Conservation (phyloP, 2,797 vertebrate species). For the Oreochromis grahami region DNA sequence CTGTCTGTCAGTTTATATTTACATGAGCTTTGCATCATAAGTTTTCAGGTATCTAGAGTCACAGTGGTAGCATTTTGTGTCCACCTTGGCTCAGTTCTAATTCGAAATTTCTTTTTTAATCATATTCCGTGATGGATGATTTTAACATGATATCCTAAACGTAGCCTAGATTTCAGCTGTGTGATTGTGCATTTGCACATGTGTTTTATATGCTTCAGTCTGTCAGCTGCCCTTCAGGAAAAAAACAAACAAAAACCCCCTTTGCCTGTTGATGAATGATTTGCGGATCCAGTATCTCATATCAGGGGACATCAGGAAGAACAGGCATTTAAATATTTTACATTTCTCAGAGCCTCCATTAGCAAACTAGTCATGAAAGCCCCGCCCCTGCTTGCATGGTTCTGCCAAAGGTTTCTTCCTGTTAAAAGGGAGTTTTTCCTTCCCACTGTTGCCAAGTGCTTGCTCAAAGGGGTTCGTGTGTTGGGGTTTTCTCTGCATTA, state of each 20-base stretch:
- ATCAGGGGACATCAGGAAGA: not conserved
- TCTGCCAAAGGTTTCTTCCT: not conserved
- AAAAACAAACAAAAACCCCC: fast-evolving
- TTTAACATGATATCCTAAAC: not conserved
- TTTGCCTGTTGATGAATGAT: not conserved
- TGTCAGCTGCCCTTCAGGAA: not conserved
- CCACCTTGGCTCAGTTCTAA: not conserved
- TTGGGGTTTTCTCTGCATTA: not conserved
- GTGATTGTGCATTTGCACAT: not conserved
- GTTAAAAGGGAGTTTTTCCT: not conserved
- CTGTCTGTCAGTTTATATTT: not conserved
- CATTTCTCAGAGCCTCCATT: not conserved
- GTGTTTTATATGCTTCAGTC: not conserved
- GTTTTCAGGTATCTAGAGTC: not conserved
- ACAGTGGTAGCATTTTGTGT: not conserved
- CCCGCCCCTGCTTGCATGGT: not conserved
- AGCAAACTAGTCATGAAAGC: not conserved
- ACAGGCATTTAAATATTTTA: not conserved
- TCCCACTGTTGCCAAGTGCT: not conserved
- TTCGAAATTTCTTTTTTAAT: not conserved
- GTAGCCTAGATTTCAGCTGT: not conserved
- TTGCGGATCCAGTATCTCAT: not conserved
- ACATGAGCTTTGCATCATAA: not conserved
- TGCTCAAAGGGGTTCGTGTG: not conserved
- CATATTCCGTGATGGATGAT: not conserved